Conservation (phyloP, 2,888 invertebrate genomes). For the Tholera decimalis region DNA sequence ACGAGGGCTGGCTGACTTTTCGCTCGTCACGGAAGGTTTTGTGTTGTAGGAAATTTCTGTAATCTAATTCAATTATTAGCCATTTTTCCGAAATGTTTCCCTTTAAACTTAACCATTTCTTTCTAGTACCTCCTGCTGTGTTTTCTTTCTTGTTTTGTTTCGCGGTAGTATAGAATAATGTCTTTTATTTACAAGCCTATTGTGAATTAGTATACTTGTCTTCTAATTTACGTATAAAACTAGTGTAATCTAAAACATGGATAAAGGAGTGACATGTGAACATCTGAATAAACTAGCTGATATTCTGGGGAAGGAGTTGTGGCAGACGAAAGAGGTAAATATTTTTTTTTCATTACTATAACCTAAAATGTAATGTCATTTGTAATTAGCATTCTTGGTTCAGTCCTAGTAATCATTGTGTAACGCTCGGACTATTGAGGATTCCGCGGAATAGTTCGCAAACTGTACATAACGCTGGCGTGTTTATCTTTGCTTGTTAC, state of each 20-base stretch:
- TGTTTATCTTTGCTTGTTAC: slow-evolving; percentile 36
- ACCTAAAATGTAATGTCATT: slow-evolving; percentile 84
- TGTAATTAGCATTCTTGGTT: slow-evolving; percentile 81
- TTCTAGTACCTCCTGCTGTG: slow-evolving; percentile 65
- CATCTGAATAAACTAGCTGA: slow-evolving; percentile 87
- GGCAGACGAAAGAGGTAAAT: slow-evolving; percentile 87
- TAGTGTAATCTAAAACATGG: slow-evolving; percentile 80
- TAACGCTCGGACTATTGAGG: slow-evolving; percentile 64
- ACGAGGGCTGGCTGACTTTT: slow-evolving; percentile 82
- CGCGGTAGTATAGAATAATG: slow-evolving; percentile 78
- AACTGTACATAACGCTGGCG: slow-evolving; percentile 29
- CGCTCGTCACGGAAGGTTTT: slow-evolving; percentile 89
- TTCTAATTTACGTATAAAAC: slow-evolving; percentile 78
- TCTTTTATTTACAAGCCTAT: slow-evolving; percentile 81
- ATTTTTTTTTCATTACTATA: slow-evolving; percentile 70
- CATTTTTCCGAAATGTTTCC: slow-evolving; percentile 81
- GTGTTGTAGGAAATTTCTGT: slow-evolving; percentile 87
- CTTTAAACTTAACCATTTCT: slow-evolving; percentile 68
- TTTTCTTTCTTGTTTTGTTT: slow-evolving; percentile 66
- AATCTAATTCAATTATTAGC: slow-evolving; percentile 86
- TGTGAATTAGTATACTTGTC: slow-evolving; percentile 76
- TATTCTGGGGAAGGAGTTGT: slow-evolving; percentile 83
- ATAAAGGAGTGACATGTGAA: slow-evolving; percentile 88
- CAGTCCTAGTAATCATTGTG: slow-evolving; percentile 80
- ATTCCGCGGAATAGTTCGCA: slow-evolving; percentile 30